phyloP scores from a whole-genome alignment of 2,888 invertebrate species.

The Agapetus fuscipes region DNA sequence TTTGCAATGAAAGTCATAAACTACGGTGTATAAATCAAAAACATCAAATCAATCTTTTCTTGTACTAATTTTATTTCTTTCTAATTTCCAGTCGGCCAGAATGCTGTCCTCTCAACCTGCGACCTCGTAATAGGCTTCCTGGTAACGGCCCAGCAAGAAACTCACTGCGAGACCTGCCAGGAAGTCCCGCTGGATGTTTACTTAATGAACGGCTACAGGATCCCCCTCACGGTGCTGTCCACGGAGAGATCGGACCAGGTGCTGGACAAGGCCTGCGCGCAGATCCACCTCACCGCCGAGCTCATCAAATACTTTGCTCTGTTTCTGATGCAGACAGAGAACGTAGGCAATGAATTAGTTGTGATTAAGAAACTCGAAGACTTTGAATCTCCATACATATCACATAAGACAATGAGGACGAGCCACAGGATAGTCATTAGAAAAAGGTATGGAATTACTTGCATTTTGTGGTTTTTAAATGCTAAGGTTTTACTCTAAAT shows the following conservation, averaged over 20 bases:
- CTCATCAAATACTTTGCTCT: conserved; percentile 83
- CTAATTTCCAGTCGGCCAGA: conserved; percentile 70
- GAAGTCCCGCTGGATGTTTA: conserved; percentile 72
- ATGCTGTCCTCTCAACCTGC: conserved; percentile 65
- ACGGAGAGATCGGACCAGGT: conserved; percentile 78
- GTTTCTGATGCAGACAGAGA: conserved; percentile 71
- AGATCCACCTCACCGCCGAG: conserved; percentile 70
- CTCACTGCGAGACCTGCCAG: conserved; percentile 54
- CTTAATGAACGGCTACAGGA: conserved; percentile 79
- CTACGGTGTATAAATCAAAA: too few species aligned
- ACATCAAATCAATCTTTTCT: too few species aligned
- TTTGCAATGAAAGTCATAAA: too few species aligned
- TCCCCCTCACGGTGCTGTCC: conserved; percentile 69
- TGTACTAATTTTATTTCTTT: conserved; percentile 4
- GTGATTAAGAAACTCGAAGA: conserved; percentile 86
- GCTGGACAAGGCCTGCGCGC: conserved; percentile 70
- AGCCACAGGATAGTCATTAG: conserved; percentile 75
- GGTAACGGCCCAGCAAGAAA: conserved; percentile 86
- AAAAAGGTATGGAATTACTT: conserved; percentile 57
- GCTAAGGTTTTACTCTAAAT: too few species aligned
- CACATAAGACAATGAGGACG: conserved; percentile 66
- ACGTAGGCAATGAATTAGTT: conserved; percentile 58
- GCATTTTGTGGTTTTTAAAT: conserved; percentile 1
- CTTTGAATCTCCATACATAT: conserved; percentile 95
- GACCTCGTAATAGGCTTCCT: conserved; percentile 80